These are phyloP conservation scores for Grus americana DNA, from an alignment of 2,113 vertebrate species.

Conservation along the genomic window DNA sequence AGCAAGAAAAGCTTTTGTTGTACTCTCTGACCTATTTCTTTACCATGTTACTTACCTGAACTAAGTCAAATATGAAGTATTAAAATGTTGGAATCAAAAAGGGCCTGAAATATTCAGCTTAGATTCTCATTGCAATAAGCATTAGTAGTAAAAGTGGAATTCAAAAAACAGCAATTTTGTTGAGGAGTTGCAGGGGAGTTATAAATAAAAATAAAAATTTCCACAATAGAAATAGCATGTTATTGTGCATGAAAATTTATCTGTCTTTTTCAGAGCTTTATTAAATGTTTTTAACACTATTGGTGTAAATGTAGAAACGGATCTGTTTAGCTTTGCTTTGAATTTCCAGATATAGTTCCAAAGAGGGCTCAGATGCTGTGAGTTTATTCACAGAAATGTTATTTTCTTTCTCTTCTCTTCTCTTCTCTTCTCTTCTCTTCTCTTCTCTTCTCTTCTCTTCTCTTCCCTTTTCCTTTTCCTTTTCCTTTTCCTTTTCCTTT, in stretches of 20 bases:
- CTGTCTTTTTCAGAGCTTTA: neutral
- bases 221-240: neutral
- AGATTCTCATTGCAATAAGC: neutral
- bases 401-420: neutral
- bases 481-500: too few relatives aligned
- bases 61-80: neutral
- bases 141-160: neutral
- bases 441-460: too few relatives aligned
- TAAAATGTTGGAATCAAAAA: slow-evolving; percentile 16
- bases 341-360: neutral
- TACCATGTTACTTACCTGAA: neutral
- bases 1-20: slow-evolving; percentile 6
- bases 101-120: neutral
- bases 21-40: slow-evolving; percentile 48
- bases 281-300: neutral
- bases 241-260: neutral
- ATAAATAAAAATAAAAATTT: neutral
- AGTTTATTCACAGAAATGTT: neutral
- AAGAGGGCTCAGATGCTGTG: neutral
- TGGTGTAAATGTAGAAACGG: neutral
- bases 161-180: neutral
- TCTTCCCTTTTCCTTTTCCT: too few relatives aligned
- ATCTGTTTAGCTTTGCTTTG: neutral
- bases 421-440: too few relatives aligned
- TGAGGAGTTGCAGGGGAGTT: neutral